These are phyloP conservation scores for Scaptomyza graminum DNA, from an alignment of 1,140 invertebrate genomes.

Conservation along the genomic window DNA sequence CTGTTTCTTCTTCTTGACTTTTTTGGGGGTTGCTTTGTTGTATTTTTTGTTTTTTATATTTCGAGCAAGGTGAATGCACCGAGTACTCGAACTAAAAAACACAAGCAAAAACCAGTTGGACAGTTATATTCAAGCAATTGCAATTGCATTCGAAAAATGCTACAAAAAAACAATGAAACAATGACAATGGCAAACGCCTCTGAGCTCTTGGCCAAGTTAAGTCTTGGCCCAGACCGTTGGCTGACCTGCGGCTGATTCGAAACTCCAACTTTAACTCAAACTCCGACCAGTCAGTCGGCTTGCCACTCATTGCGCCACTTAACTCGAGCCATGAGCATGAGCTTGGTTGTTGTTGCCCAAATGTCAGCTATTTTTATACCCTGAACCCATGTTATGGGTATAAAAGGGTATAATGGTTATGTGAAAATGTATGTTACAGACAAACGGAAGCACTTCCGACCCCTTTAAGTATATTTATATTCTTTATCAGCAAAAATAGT, in stretches of 20 bases:
- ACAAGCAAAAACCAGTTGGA: constrained; percentile 50
- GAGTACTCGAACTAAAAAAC: constrained; percentile 14
- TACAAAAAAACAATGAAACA: constrained; percentile 21
- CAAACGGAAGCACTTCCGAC: no score
- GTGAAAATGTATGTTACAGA: no score
- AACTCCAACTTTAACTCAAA: constrained; percentile 3
- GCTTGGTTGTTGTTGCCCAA: constrained; percentile 36
- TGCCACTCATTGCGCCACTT: constrained; percentile 70
- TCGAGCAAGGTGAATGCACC: constrained; percentile 68
- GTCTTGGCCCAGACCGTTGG: constrained; percentile 24
- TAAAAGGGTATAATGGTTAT: no score
- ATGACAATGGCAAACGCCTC: constrained; percentile 61
- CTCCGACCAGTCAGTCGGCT: constrained; percentile 50
- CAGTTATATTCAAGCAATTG: constrained; percentile 60
- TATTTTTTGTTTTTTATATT: no score
- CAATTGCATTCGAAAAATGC: constrained; percentile 36
- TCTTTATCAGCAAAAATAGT: no score
- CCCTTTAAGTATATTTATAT: no score
- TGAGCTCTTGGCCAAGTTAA: constrained; percentile 17
- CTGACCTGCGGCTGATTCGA: constrained; percentile 18
- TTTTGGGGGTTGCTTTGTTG: constrained; percentile 58
- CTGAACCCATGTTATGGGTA: no score
- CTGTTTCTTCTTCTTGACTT: neutral
- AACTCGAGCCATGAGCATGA: constrained; percentile 59
- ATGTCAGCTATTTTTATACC: constrained; percentile 21